Evolutionary conservation across 2,797 vertebrate species (phyloP).

Genomic region (Ceryle rudis): DNA sequence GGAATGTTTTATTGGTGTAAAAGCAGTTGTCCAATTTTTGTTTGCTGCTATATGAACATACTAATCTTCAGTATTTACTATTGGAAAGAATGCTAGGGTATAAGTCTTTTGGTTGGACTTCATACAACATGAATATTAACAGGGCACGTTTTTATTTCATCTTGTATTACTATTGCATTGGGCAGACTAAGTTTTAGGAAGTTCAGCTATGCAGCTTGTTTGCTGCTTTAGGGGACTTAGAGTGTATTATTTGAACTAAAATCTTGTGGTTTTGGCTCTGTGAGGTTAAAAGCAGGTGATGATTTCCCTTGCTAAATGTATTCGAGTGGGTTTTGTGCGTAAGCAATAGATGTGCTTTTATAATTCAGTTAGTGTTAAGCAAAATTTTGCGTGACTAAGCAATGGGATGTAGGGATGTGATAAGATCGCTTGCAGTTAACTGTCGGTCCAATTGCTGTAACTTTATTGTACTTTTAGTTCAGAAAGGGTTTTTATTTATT

Average conservation of each 20-base stretch:
- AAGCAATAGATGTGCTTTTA: neutral
- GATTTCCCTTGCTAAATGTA: neutral
- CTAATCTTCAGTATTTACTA: neutral
- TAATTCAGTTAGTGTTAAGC: neutral
- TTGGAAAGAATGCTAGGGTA: neutral
- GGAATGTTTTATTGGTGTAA: neutral
- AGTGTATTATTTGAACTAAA: neutral
- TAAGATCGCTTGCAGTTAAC: neutral
- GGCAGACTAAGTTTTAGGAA: neutral
- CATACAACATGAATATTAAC: neutral
- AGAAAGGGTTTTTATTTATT: neutral
- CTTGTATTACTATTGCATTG: neutral
- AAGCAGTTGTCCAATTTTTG: neutral
- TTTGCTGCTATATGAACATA: neutral
- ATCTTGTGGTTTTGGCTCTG: neutral
- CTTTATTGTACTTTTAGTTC: neutral
- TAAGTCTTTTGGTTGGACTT: neutral
- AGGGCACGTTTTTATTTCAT: neutral
- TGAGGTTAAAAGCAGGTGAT: neutral
- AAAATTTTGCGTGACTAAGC: conserved; percentile 21
- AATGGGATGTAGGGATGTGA: neutral
- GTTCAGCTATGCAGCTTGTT: neutral
- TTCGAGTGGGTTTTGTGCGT: neutral
- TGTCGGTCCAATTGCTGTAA: neutral
- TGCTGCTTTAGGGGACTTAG: neutral